Evolutionary conservation across 1,140 invertebrate species (phyloP), one percentile per base, ranked within the genome.

Genomic region (Neocloeon triangulifer): DNA sequence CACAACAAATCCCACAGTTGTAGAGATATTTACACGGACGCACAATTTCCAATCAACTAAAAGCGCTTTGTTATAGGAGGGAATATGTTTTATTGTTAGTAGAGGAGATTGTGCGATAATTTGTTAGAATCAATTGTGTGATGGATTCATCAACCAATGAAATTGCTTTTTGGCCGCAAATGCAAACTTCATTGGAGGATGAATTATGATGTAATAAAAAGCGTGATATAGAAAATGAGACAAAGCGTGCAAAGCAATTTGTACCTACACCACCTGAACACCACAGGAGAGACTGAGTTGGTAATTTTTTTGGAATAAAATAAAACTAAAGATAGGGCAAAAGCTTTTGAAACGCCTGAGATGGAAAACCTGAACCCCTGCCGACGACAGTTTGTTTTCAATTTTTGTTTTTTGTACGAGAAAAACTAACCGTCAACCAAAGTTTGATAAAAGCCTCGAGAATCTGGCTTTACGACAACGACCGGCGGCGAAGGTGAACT

Each of bases 11-110:
- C n/a, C n/a, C n/a, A n/a, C n/a, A n/a, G n/a, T n/a, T n/a, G n/a
- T n/a, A n/a, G n/a, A n/a, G n/a, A n/a, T n/a, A n/a, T n/a, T 10
- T 27, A 27, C 26, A 34, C 17, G 16, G 16, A 20, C 20, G 10
- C 9, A 23, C 22, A 23, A 23, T 23, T 9, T 23, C 9, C n/a
- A n/a, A n/a, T n/a, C n/a, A 23, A n/a, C n/a, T 23, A n/a, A 23
- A 23, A 23, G 22, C 9, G 9, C n/a, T 23, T 23, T 23, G 9
- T 9, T 9, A 23, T 23, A 9, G n/a, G n/a, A 23, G 22, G 20
- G 20, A 31, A 16, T 12, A 12, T 12, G 5, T 12, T n/a, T 29
- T 13, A 29, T 15, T 10, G 14, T n/a, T n/a, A n/a, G n/a, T n/a
- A n/a, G n/a, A n/a, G n/a, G n/a, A n/a, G n/a, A n/a, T n/a, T n/a